Evolutionary conservation across 2,113 vertebrate genomes (phyloP), one percentile per base, ranked within the genome.

Genomic region (Amphiprion percula): DNA sequence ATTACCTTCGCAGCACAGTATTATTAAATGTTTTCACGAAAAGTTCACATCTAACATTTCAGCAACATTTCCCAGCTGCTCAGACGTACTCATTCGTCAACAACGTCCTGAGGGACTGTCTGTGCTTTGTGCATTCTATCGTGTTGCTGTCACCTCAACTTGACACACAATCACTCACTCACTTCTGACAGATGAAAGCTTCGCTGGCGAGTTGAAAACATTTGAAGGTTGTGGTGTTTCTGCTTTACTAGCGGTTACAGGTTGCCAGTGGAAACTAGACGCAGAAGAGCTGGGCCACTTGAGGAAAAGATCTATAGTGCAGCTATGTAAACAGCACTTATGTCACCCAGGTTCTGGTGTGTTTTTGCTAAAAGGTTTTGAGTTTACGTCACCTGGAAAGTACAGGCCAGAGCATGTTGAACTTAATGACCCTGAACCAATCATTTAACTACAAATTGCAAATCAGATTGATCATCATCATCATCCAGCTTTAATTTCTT

Each of bases 221-320:
- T 44, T 14, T 44, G 6, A 17, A 30, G 37, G 46, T 64, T 24
- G 7, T 24, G 8, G 14, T 17, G 3, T 19, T 39, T 24, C 41
- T 55, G 21, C 59, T 59, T 47, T 24, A 63, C 23, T 8, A 24
- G 41, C 67, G n/a, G 46, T 5, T 24, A 37, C 47, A 47, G 7
- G 15, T 55, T 47, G 64, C 60, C 54, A 54, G 17, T 41, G 16
- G 46, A 54, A 60, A 30, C 41, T 33, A 8, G 46, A 53, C 5
- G 47, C 64, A 52, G 50, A 30, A 44, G 16, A 41, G 61, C 64
- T 11, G 21, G 11, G 23, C 17, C 50, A 71, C 52, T 67, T 62
- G 41, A 3, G 67, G 12, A 30, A 68, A 73, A 66, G 8, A 88
- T 88, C 89, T 23, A 83, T 85, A 73, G 55, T 17, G 68, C 12